Evolutionary conservation across 1,140 invertebrate species (phyloP).

Genomic region (Homarus americanus): DNA sequence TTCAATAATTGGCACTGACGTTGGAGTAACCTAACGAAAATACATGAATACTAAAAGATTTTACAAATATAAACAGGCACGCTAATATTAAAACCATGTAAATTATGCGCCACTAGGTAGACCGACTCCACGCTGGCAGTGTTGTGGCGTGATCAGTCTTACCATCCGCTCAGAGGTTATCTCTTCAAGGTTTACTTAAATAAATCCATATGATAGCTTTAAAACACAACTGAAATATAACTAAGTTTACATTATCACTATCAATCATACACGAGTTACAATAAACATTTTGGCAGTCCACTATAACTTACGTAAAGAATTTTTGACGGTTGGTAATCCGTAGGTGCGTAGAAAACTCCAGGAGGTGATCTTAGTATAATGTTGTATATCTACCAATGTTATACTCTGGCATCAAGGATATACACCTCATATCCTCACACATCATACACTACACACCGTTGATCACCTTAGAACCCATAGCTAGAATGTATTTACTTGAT

Average conservation of each 20-base stretch:
- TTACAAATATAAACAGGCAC: neutral
- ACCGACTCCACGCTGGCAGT: slow-evolving; percentile 69
- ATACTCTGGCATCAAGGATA: too few species aligned
- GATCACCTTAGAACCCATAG: too few species aligned
- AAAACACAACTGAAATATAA: too few species aligned
- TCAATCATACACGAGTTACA: neutral
- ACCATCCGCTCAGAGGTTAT: slow-evolving; percentile 22
- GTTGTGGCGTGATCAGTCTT: slow-evolving; percentile 67
- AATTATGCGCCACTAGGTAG: neutral
- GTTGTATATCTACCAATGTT: neutral
- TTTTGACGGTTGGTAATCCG: slow-evolving; percentile 39
- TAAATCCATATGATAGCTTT: too few species aligned
- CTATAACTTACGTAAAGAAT: neutral
- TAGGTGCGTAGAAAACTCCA: slow-evolving; percentile 67
- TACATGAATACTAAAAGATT: neutral
- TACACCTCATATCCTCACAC: too few species aligned
- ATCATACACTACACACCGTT: too few species aligned
- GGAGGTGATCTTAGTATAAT: neutral
- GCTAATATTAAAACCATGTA: slow-evolving; percentile 29
- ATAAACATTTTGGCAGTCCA: neutral
- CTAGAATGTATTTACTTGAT: neutral
- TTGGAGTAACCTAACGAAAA: neutral
- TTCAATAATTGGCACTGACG: neutral
- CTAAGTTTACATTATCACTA: neutral
- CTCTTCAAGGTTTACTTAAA: neutral